Evolutionary conservation across 1,140 invertebrate species (phyloP).

Genomic region (Macrosteles quadrilineatus): DNA sequence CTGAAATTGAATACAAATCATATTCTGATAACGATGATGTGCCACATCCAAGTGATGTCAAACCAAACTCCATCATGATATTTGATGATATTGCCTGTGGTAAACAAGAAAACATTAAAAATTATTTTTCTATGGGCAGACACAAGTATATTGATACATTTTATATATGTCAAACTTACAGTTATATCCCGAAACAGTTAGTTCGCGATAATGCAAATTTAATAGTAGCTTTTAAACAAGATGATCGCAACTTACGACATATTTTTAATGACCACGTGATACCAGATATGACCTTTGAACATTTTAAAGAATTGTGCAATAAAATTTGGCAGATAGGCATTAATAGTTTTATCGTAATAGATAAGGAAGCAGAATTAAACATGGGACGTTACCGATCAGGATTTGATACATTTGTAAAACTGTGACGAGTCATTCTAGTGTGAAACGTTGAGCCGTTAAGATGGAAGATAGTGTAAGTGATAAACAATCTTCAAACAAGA

Average conservation of each 20-base stretch:
- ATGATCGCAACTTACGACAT: conserved; percentile 50
- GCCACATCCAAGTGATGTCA: conserved; percentile 34
- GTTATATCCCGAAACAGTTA: conserved; percentile 49
- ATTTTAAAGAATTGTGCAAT: conserved; percentile 14
- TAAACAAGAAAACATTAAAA: conserved; percentile 29
- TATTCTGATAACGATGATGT: conserved; percentile 32
- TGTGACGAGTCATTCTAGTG: conserved; percentile 1
- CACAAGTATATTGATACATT: conserved; percentile 49
- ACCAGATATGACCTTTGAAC: conserved; percentile 17
- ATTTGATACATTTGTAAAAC: conserved; percentile 17
- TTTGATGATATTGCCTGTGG: conserved; percentile 48
- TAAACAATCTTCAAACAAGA: no score
- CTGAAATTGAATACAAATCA: conserved; percentile 31
- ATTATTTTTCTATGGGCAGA: conserved; percentile 49
- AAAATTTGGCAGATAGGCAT: conserved; percentile 45
- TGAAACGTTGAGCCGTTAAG: background rate
- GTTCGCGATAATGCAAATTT: conserved; percentile 50
- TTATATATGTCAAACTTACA: conserved; percentile 50
- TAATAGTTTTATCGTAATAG: conserved; percentile 47
- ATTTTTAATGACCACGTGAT: conserved; percentile 50
- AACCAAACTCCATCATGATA: conserved; percentile 46
- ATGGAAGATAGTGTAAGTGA: no score
- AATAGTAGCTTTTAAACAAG: conserved; percentile 49
- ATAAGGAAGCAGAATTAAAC: conserved; percentile 49
- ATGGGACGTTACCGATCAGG: conserved; percentile 38